Percentiles rank a stretch among this genome's conserved stretches.
Conservation (phyloP, 1,140 invertebrate species). For the Diabrotica virgifera region DNA sequence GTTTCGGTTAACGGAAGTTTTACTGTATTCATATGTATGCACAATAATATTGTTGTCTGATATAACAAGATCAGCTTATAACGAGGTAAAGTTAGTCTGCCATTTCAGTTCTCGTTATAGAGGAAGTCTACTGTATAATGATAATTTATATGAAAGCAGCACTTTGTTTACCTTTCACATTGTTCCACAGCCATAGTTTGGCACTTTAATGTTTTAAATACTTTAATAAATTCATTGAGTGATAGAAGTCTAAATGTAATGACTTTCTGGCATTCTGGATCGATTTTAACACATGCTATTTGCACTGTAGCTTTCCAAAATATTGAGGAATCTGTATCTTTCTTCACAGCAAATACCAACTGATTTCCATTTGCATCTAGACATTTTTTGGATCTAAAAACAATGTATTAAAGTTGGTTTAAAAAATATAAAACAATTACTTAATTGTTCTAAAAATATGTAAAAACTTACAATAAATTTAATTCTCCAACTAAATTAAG, state of each 20-base stretch:
- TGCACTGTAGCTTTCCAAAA: slow-evolving; percentile 68
- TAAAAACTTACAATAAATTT: slow-evolving; percentile 38
- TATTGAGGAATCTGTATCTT: slow-evolving; percentile 60
- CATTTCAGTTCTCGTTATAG: no score
- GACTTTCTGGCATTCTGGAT: slow-evolving; percentile 51
- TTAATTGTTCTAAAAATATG: no score
- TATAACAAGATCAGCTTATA: no score
- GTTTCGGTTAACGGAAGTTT: no score
- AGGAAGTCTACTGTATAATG: not conserved
- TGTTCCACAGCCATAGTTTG: slow-evolving; percentile 45
- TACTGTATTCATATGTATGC: no score
- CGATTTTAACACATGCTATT: slow-evolving; percentile 64
- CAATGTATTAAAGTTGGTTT: not conserved
- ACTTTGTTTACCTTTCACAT: slow-evolving; percentile 32
- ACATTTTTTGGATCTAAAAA: slow-evolving; percentile 57
- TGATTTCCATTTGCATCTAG: slow-evolving; percentile 60
- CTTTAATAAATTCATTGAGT: slow-evolving; percentile 59
- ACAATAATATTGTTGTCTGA: no score
- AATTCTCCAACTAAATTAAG: slow-evolving; percentile 38
- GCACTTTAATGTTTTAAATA: slow-evolving; percentile 53
- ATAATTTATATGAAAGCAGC: not conserved
- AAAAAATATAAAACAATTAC: not conserved
- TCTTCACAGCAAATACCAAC: slow-evolving; percentile 63
- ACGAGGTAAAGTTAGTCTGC: no score
- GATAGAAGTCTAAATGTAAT: slow-evolving; percentile 58